Conservation (phyloP, 2,797 vertebrate species). For the Myiothlypis coronata region DNA sequence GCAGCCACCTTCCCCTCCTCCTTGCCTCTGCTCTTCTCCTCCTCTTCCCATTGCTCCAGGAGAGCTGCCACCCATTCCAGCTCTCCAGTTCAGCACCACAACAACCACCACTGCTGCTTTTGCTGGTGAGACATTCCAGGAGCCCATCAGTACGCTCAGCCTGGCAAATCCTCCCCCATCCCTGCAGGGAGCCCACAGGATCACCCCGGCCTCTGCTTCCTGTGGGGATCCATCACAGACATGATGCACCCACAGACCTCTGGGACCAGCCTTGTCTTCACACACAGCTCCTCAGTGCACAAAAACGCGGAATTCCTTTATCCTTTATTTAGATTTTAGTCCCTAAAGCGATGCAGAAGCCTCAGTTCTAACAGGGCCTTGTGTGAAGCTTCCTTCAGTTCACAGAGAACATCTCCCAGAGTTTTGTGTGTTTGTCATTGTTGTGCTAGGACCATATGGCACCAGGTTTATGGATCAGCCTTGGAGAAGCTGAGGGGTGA, state of each 20-base stretch:
- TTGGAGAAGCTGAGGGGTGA: not conserved
- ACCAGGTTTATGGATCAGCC: not conserved
- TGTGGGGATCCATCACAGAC: rapidly evolving
- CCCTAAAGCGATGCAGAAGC: not conserved
- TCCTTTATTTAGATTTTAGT: not conserved
- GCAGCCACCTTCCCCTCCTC: not conserved
- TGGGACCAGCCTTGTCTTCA: not conserved
- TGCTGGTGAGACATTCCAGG: not conserved
- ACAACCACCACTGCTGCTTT: not conserved
- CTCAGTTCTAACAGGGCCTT: not conserved
- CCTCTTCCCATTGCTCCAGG: not conserved
- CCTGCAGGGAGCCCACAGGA: not conserved
- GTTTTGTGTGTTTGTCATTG: not conserved
- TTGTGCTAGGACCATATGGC: not conserved
- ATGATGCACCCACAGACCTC: not conserved
- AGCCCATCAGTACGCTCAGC: not conserved
- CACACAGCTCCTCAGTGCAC: not conserved
- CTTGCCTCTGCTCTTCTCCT: not conserved
- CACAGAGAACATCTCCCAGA: not conserved
- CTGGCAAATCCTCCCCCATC: not conserved
- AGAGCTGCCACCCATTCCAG: rapidly evolving
- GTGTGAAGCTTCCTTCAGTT: not conserved
- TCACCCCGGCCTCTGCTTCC: not conserved
- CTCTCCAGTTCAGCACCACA: not conserved
- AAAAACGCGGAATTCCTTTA: not conserved